A percentile compares a stretch with the other conserved stretches of the same genome.
Conservation (phyloP, 2,113 vertebrate genomes). For the Protobothrops flavoviridis region DNA sequence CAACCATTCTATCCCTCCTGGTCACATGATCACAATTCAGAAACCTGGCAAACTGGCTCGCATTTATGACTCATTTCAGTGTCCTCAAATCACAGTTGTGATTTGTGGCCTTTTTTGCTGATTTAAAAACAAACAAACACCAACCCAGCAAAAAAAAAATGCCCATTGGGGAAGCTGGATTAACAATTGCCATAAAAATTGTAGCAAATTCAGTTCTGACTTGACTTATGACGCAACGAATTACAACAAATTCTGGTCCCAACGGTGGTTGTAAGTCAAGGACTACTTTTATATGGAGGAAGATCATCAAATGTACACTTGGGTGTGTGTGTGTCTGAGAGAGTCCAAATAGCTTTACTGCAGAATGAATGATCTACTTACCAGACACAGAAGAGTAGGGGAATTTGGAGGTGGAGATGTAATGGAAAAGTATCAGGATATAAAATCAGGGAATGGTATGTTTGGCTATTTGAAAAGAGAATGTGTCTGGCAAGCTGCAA, state of each 20-base stretch:
- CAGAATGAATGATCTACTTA: neutral
- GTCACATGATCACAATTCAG: neutral
- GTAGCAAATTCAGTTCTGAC: neutral
- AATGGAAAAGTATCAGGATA: neutral
- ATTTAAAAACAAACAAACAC: neutral
- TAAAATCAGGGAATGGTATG: neutral
- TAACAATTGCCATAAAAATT: neutral
- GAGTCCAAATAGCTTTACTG: neutral
- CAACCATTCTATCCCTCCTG: neutral
- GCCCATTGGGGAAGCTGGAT: neutral
- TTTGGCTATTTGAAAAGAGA: neutral
- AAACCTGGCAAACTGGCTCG: neutral
- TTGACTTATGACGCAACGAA: neutral
- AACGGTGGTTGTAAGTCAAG: neutral
- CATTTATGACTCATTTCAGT: neutral
- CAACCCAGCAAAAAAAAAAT: neutral
- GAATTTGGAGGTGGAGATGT: neutral
- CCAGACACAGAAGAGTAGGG: neutral
- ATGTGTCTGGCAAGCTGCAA: neutral
- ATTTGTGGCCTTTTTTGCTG: too few species aligned
- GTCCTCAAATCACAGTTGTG: neutral
- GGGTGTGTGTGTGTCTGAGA: too few species aligned
- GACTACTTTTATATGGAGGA: neutral
- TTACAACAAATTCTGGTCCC: neutral
- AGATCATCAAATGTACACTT: neutral